Base-by-base conservation (phyloP, 2,113 vertebrate genomes). In the Nannospalax galili region DNA sequence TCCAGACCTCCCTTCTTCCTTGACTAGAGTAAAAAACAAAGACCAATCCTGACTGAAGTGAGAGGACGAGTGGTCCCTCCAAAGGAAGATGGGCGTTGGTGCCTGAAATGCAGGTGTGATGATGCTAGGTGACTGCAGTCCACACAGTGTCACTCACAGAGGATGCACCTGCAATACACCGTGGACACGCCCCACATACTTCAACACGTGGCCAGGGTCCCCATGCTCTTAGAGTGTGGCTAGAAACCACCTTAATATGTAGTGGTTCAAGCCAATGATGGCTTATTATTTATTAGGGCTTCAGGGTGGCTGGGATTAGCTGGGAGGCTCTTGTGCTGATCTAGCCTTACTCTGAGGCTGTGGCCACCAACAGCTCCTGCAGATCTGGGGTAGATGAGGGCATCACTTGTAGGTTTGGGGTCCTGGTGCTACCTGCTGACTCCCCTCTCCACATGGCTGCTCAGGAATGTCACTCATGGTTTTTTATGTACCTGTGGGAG, bases 321-420 rank as follows among this genome's bases (percentile, higher is more conserved):
- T 6, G 70, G 85, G 40, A 30, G 40, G 28, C 67, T 82, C 52
- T 92, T 81, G 62, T 67, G n/a, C 45, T 48, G 77, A 37, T n/a
- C 82, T 87, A 20, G 12, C 56, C 4, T 62, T 42, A 7, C 30
- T 70, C 48, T 22, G 52, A 69, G 60, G 16, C 8, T 24, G 9
- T 1, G 0, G 56, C 6, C 28, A 3, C 45, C 67, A 79, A 42
- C 14, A 65, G 84, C 32, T 85, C 0, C 2, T 0, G 0, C 6
- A 72, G 32, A 30, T n/a, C 24, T 6, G n/a, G 17, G 69, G 4
- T 69, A 0, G 20, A 28, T 3, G 28, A 67, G 16, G 62, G 69
- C 28, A 10, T 56, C 42, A 5, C 7, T 28, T 19, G 9, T 2
- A 2, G 56, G 22, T 19, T 37, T 37, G 30, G 84, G 62, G 12